Base-by-base conservation (phyloP, 1,140 invertebrate genomes). In the Ectropis grisescens region DNA sequence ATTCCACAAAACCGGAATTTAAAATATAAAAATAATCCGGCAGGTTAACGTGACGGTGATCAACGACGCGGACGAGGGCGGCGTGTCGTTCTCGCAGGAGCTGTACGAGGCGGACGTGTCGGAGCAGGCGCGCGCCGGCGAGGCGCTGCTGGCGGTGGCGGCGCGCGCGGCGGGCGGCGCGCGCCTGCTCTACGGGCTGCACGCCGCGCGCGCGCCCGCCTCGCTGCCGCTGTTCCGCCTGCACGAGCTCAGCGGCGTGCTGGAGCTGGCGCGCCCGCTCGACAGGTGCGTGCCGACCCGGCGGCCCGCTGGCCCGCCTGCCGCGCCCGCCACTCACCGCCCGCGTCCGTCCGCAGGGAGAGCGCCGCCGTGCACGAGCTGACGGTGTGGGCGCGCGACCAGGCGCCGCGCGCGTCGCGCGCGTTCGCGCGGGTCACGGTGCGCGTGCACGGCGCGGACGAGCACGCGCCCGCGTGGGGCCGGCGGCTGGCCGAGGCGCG, bases 391-490 rank as follows among this genome's bases (percentile, higher is more conserved):
- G 1, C n/a, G n/a, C n/a, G n/a, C n/a, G n/a, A n/a, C n/a, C n/a
- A n/a, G n/a, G n/a, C n/a, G n/a, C n/a, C 47, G 96, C 93, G 38
- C 87, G 92, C 58, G 94, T 93, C 13, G 92, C 90, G 27, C 93
- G 93, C 62, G 85, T 90, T 13, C 89, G 91, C 45, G 92, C 94
- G 33, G 80, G 98, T 16, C 98, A 98, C 80, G n/a, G n/a, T n/a
- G n/a, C n/a, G n/a, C 86, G 97, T 13, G 97, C 98, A 74, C 87
- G 94, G 31, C 90, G 90, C 41, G 93, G 95, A 52, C 85, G 85
- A 27, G 98, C 96, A 76, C 81, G 87, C 8, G 82, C 98, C 9
- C 88, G 91, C 53, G 85, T 98, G 25, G 89, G 89, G 44, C 96
- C 94, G 1, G 90, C 87, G 0, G 87, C 85, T 10, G 86, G 74